Evolutionary conservation across 2,113 vertebrate genomes (phyloP).

Genomic region (Chroicocephalus ridibundus): DNA sequence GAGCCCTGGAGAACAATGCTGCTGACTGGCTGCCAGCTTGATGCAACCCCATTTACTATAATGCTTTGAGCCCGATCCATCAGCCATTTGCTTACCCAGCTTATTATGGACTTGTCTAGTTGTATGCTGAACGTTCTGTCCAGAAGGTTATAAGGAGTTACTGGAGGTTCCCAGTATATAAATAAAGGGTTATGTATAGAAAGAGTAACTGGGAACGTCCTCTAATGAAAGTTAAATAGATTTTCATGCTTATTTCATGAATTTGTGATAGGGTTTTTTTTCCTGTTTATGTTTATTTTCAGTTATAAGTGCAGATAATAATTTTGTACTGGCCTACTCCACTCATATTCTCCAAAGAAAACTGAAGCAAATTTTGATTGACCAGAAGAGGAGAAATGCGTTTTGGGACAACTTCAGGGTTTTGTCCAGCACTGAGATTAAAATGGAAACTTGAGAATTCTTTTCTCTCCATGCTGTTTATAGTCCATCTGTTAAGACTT

Average conservation of each 20-base stretch:
- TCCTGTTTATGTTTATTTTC: background rate
- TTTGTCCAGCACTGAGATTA: background rate
- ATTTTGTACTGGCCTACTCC: background rate
- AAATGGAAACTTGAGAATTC: background rate
- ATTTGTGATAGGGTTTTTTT: background rate
- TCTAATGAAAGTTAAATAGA: background rate
- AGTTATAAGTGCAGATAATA: background rate
- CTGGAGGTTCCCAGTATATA: background rate
- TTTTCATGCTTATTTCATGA: background rate
- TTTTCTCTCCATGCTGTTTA: background rate
- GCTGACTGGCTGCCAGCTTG: background rate
- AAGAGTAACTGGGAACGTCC: background rate
- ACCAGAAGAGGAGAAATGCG: background rate
- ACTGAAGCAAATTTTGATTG: background rate
- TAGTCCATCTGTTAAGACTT: background rate
- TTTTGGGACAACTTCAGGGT: background rate
- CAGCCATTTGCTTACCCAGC: background rate
- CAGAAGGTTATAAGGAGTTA: background rate
- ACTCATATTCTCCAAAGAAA: background rate
- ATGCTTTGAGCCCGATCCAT: fast-evolving
- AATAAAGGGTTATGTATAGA: background rate
- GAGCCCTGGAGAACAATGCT: background rate
- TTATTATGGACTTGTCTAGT: background rate
- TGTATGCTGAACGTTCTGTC: background rate
- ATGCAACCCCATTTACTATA: background rate